Evolutionary conservation across 1,140 invertebrate species (phyloP).

Genomic region (Gerris buenoi): DNA sequence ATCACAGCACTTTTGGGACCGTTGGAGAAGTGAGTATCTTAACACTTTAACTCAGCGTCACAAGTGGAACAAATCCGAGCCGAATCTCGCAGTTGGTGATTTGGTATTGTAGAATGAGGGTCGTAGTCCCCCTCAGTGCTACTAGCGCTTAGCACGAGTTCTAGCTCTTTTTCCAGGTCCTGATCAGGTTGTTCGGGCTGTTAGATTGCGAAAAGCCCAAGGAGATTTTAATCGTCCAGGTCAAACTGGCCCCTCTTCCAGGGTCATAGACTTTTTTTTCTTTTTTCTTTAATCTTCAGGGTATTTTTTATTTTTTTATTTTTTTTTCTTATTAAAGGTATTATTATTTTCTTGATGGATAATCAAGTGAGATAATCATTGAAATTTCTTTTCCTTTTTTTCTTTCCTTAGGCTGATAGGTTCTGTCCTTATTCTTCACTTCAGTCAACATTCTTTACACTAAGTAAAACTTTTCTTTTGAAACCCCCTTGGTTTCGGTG

Average conservation of each 20-base stretch:
- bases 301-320: too few species aligned
- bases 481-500: too few species aligned
- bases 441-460: too few species aligned
- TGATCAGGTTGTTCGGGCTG: conserved; percentile 28
- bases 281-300: too few species aligned
- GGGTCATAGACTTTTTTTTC: too few species aligned
- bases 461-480: too few species aligned
- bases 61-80: conserved; percentile 20
- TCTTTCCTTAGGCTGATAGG: too few species aligned
- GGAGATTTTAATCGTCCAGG: background rate
- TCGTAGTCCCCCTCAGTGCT: conserved; percentile 24
- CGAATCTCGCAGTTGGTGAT: conserved; percentile 11
- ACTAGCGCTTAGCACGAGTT: conserved; percentile 28
- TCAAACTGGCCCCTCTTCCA: background rate
- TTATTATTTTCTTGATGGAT: too few species aligned
- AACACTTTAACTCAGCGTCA: conserved; percentile 18
- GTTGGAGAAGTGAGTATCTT: conserved; percentile 27
- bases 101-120: conserved; percentile 27
- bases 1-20: conserved; percentile 24
- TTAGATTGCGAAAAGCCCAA: conserved; percentile 23
- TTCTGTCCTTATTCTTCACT: too few species aligned
- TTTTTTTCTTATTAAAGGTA: too few species aligned
- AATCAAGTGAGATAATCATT: too few species aligned
- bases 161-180: conserved; percentile 24
- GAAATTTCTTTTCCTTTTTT: too few species aligned